Percentiles rank a stretch among this genome's conserved stretches.
phyloP scores from a whole-genome alignment of 2,113 vertebrate species.

The Morone chrysops region DNA sequence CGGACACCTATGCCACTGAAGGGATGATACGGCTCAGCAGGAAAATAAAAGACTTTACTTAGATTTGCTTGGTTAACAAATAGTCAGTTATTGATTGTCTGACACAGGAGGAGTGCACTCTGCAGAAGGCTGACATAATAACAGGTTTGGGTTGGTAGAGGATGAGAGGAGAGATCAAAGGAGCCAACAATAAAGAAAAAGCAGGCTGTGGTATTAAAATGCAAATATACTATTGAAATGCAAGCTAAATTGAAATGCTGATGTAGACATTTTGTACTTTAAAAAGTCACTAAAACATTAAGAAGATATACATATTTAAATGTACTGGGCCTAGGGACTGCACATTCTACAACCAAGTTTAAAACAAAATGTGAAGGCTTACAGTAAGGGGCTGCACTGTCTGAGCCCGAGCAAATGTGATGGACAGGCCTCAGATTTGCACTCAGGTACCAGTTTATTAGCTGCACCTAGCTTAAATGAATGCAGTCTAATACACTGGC shows the following conservation, averaged over 20 bases:
- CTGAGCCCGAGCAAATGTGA: slow-evolving; percentile 1
- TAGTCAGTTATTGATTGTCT: slow-evolving; percentile 31
- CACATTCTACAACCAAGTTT: background rate
- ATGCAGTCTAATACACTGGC: background rate
- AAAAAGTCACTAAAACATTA: background rate
- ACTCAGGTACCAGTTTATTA: slow-evolving; percentile 1
- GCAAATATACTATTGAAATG: slow-evolving; percentile 2
- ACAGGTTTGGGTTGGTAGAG: slow-evolving; percentile 33
- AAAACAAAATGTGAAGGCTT: background rate
- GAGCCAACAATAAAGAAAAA: background rate
- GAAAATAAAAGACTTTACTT: slow-evolving; percentile 12
- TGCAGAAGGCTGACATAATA: slow-evolving; percentile 32
- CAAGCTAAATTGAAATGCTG: background rate
- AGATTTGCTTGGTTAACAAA: slow-evolving; percentile 35
- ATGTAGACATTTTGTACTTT: background rate
- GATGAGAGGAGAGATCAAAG: slow-evolving; percentile 17
- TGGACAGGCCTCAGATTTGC: background rate
- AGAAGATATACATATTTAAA: background rate
- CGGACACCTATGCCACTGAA: background rate
- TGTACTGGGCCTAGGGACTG: background rate
- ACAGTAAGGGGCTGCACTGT: background rate
- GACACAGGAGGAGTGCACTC: slow-evolving; percentile 19
- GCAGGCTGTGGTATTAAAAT: slow-evolving; percentile 9
- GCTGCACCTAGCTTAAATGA: background rate
- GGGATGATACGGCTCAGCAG: slow-evolving; percentile 4